Percentiles rank a stretch among this genome's conserved stretches.
These are phyloP conservation scores for Tinea semifulvella DNA, from an alignment of 2,888 invertebrate genomes.

Conservation along the genomic window DNA sequence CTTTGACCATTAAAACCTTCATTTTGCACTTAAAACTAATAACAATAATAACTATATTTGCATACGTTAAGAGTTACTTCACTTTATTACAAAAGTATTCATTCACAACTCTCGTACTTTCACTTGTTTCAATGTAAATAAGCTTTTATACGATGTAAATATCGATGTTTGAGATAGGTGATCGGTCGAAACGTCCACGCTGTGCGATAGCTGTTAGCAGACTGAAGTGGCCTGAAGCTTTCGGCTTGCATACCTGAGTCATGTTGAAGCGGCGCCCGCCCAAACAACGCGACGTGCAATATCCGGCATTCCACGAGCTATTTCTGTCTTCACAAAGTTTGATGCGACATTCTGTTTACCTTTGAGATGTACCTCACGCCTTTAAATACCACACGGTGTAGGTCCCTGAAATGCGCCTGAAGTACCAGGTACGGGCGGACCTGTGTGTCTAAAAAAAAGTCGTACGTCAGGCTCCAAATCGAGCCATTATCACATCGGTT, in stretches of 20 bases:
- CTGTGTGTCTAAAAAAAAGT: too few species aligned
- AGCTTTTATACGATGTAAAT: conserved; percentile 13
- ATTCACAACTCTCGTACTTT: too few species aligned
- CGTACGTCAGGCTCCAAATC: too few species aligned
- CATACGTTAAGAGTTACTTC: conserved; percentile 27
- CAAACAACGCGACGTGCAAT: conserved; percentile 34
- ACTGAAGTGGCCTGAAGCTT: conserved; percentile 7
- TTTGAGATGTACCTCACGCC: too few species aligned
- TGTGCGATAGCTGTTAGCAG: neutral
- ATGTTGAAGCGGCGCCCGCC: conserved; percentile 12
- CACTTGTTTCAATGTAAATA: too few species aligned
- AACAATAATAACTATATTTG: conserved; percentile 15
- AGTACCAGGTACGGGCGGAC: too few species aligned
- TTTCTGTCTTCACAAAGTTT: conserved; percentile 32
- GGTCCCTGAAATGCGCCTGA: too few species aligned
- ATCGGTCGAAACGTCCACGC: neutral
- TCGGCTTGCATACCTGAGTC: conserved; percentile 8
- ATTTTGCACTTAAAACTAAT: conserved; percentile 24
- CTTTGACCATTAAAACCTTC: conserved; percentile 52
- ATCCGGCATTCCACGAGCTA: conserved; percentile 61
- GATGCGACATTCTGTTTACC: conserved; percentile 26
- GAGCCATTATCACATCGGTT: too few species aligned
- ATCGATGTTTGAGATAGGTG: conserved; percentile 6
- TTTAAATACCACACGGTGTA: too few species aligned
- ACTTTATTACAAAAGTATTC: conserved; percentile 30